A percentile compares a stretch with the other conserved stretches of the same genome.
These are phyloP conservation scores for Vipera ursinii DNA, from an alignment of 2,797 vertebrate genomes.

Conservation along the genomic window DNA sequence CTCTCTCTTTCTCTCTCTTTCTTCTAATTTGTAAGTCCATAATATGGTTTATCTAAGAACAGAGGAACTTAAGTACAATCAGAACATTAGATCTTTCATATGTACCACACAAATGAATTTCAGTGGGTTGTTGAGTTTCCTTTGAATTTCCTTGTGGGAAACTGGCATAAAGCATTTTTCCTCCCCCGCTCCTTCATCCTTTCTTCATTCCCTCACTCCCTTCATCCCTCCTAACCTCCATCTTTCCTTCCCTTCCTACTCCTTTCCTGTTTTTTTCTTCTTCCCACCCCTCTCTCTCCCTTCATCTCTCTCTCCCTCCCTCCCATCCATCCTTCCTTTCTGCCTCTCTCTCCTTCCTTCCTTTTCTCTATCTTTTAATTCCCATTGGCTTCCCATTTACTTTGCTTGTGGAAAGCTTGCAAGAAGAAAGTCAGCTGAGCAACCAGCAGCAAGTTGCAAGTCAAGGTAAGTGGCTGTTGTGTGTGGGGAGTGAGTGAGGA, in stretches of 20 bases:
- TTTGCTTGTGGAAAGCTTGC: background rate
- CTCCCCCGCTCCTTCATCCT: background rate
- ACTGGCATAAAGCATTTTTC: background rate
- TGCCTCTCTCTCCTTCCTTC: too few species aligned
- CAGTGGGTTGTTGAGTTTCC: background rate
- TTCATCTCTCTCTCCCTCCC: background rate
- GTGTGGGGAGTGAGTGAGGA: background rate
- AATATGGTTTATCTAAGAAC: constrained; percentile 1
- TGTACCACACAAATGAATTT: constrained; percentile 13
- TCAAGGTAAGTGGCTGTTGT: background rate
- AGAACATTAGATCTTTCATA: constrained; percentile 2
- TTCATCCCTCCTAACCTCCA: background rate
- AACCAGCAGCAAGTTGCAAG: background rate
- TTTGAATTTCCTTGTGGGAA: background rate
- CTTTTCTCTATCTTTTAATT: too few species aligned
- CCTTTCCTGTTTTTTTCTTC: background rate
- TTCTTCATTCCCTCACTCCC: background rate
- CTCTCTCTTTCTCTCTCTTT: too few species aligned
- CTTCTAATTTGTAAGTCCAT: background rate
- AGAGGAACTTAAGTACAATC: background rate
- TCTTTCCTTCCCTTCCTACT: background rate
- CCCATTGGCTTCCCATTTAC: too few species aligned
- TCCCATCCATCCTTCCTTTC: background rate
- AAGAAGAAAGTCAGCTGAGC: background rate
- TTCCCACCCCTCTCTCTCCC: background rate